Percentiles rank a stretch among this genome's conserved stretches.
These are phyloP conservation scores for Drosophila pectinifera DNA, from an alignment of 1,140 invertebrate species.

Conservation along the genomic window DNA sequence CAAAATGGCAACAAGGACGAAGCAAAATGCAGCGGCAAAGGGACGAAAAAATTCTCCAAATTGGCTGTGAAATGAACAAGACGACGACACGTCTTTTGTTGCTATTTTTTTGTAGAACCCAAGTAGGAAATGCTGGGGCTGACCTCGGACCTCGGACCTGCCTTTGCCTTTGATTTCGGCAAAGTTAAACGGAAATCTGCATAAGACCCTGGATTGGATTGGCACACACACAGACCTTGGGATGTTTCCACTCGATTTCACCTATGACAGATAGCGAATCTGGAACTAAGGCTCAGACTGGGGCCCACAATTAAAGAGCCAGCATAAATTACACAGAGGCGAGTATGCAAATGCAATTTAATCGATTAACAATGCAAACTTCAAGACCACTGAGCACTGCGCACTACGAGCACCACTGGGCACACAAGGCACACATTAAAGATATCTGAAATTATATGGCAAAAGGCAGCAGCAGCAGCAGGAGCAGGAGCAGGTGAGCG, in stretches of 20 bases:
- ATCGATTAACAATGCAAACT: slow-evolving; percentile 44
- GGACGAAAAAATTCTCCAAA: slow-evolving; percentile 53
- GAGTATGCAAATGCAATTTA: slow-evolving; percentile 31
- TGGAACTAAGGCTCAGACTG: neutral
- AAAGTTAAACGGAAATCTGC: slow-evolving; percentile 74
- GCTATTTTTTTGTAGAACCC: neutral
- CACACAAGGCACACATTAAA: slow-evolving; percentile 31
- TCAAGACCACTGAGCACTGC: slow-evolving; percentile 34
- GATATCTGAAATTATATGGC: slow-evolving; percentile 45
- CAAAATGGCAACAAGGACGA: slow-evolving; percentile 17
- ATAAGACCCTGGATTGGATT: slow-evolving; percentile 53
- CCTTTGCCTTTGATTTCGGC: slow-evolving; percentile 33
- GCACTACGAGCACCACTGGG: slow-evolving; percentile 22
- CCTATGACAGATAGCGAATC: neutral
- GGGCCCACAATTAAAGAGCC: slow-evolving; percentile 12
- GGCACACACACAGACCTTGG: too few relatives aligned
- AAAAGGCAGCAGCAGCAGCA: slow-evolving; percentile 3
- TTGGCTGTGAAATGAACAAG: slow-evolving; percentile 63
- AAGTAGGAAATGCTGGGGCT: too few relatives aligned
- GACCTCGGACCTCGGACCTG: too few relatives aligned
- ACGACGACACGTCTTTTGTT: slow-evolving; percentile 28
- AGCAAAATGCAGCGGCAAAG: slow-evolving; percentile 7
- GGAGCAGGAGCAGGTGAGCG: neutral
- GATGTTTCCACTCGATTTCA: slow-evolving; percentile 49
- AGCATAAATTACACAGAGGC: slow-evolving; percentile 36